Conservation (phyloP, 2,113 vertebrate species). For the Apus apus region DNA sequence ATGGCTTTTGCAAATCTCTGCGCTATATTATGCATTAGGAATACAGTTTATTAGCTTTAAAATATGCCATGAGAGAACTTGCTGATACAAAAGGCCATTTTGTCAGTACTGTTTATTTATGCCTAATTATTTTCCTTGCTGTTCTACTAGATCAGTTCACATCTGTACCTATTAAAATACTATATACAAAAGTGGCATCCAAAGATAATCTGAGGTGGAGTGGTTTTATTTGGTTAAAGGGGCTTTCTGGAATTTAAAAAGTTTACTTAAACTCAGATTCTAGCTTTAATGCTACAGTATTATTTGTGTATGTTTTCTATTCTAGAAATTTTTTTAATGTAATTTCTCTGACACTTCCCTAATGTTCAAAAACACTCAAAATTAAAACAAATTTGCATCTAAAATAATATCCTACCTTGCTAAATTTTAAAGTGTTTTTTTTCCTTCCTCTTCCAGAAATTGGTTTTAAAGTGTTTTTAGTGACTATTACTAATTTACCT, state of each 20-base stretch:
- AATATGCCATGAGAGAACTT: slow-evolving; percentile 24
- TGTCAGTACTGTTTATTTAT: slow-evolving; percentile 36
- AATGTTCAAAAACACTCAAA: not conserved
- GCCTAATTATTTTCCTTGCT: slow-evolving; percentile 30
- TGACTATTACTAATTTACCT: not conserved
- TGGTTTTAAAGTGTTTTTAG: not conserved
- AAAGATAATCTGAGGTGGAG: slow-evolving; percentile 1
- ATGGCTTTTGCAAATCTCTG: slow-evolving; percentile 74
- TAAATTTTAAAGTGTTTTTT: not conserved
- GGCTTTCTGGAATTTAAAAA: slow-evolving; percentile 14
- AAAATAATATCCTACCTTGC: not conserved
- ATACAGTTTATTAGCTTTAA: slow-evolving; percentile 49
- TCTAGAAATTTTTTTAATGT: not conserved
- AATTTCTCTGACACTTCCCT: not conserved
- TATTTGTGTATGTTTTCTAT: not conserved
- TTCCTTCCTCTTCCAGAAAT: not conserved
- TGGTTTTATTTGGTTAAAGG: slow-evolving; percentile 28
- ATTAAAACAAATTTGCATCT: not conserved
- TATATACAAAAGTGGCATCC: not conserved
- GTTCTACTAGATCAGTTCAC: slow-evolving; percentile 31
- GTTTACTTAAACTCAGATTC: slow-evolving; percentile 12
- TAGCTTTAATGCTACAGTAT: not conserved
- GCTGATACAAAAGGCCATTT: not conserved
- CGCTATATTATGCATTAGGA: slow-evolving; percentile 56
- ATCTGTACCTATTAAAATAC: slow-evolving; percentile 19